Percentiles rank a stretch among this genome's conserved stretches.
phyloP scores from a whole-genome alignment of 2,113 vertebrate genomes.

The Bothrops jararaca region DNA sequence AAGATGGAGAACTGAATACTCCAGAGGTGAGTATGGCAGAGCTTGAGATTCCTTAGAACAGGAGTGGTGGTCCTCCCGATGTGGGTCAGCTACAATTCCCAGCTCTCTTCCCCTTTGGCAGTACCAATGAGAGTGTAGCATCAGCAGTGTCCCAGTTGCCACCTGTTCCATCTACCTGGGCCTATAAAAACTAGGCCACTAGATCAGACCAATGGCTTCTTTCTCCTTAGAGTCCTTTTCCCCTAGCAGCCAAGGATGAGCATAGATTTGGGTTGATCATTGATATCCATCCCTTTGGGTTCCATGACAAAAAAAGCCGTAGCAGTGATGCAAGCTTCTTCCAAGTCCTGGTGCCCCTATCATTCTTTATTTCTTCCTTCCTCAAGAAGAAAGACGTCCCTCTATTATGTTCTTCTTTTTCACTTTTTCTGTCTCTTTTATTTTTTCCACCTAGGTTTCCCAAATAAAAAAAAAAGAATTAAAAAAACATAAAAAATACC shows the following conservation, averaged over 20 bases:
- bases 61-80: not conserved
- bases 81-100: not conserved
- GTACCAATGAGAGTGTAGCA: not conserved
- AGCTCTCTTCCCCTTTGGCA: not conserved
- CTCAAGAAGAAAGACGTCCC: not conserved
- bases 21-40: constrained; percentile 66
- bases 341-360: not conserved
- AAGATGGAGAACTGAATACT: constrained; percentile 81
- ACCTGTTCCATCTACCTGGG: not conserved
- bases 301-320: not conserved
- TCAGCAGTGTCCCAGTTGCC: not conserved
- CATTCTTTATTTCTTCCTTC: not conserved
- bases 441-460: not conserved
- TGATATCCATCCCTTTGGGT: not conserved
- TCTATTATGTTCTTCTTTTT: not conserved
- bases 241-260: not conserved
- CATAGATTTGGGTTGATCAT: not conserved
- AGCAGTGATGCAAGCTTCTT: not conserved
- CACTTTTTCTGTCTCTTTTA: not conserved
- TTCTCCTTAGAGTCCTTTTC: not conserved
- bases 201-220: not conserved
- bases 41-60: not conserved
- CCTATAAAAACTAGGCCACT: not conserved
- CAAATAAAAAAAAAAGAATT: too few species aligned
- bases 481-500: too few species aligned